Percentiles rank a stretch among this genome's conserved stretches.
These are phyloP conservation scores for Cerastis leucographa DNA, from an alignment of 2,888 invertebrate genomes.

Conservation along the genomic window DNA sequence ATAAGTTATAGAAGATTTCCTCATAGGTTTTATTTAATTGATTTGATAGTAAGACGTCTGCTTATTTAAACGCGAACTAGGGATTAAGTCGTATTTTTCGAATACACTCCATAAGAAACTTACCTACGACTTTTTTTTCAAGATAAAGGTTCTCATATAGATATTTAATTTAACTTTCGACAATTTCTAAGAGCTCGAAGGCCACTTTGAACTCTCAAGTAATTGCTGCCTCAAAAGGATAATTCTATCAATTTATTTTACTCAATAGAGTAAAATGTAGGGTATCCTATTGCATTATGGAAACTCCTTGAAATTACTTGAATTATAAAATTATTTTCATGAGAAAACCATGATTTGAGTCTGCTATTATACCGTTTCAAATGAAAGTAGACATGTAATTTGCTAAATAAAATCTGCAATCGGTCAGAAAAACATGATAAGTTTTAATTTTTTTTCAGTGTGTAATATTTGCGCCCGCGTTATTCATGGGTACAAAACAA, in stretches of 20 bases:
- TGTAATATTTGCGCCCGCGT: no score
- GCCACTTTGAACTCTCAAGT: conserved; percentile 19
- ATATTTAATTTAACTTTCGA: conserved; percentile 35
- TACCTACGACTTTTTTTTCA: not conserved
- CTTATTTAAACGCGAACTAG: not conserved
- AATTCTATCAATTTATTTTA: conserved; percentile 32
- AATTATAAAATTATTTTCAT: not conserved
- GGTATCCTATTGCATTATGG: conserved; percentile 17
- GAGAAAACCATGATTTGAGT: no score
- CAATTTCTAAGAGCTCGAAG: conserved; percentile 1
- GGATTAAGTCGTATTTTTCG: not conserved
- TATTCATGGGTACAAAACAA: no score
- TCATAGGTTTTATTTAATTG: not conserved
- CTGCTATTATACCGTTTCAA: no score
- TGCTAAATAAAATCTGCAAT: no score
- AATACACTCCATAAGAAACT: not conserved
- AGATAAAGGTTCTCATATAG: not conserved
- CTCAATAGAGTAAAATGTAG: not conserved
- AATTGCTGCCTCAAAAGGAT: conserved; percentile 22
- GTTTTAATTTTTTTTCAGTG: no score
- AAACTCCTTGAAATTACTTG: conserved; percentile 17
- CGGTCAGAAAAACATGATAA: no score
- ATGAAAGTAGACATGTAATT: no score
- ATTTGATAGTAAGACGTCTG: not conserved
- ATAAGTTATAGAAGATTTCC: not conserved